These are phyloP conservation scores for Bergia sp. DNA, from an alignment of 92 coral and sea anemone genomes.

Conservation along the genomic window DNA sequence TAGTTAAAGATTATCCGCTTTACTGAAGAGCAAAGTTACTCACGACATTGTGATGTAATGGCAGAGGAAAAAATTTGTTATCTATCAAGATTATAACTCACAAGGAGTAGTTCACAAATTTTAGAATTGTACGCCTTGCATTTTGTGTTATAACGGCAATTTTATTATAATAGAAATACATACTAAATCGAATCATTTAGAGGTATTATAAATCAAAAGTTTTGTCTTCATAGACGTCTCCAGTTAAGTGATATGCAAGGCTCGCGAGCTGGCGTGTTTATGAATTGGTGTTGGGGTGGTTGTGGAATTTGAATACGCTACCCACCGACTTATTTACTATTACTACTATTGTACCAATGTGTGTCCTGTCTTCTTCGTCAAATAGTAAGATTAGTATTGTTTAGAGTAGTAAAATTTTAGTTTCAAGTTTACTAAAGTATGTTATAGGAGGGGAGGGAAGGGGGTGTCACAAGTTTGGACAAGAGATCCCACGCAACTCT, in stretches of 20 bases:
- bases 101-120: not conserved
- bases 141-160: not conserved
- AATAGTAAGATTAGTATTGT: not conserved
- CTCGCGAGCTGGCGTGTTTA: not conserved
- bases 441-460: not conserved
- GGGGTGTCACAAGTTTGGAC: not conserved
- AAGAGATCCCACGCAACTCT: not conserved
- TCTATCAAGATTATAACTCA: not conserved
- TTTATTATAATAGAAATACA: not conserved
- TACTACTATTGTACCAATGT: not conserved
- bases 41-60: conserved; percentile 11
- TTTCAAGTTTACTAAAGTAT: not conserved
- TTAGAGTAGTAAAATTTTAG: not conserved
- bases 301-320: conserved; percentile 40
- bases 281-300: not conserved
- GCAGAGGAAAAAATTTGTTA: not conserved
- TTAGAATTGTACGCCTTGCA: not conserved
- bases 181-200: not conserved
- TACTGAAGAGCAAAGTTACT: conserved; percentile 13
- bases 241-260: not conserved
- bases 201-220: no score
- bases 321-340: conserved; percentile 4
- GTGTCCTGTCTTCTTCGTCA: not conserved
- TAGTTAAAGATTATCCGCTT: not conserved
- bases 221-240: not conserved